Base-by-base conservation (phyloP, 2,888 invertebrate species). In the Gastrophysa polygoni region DNA sequence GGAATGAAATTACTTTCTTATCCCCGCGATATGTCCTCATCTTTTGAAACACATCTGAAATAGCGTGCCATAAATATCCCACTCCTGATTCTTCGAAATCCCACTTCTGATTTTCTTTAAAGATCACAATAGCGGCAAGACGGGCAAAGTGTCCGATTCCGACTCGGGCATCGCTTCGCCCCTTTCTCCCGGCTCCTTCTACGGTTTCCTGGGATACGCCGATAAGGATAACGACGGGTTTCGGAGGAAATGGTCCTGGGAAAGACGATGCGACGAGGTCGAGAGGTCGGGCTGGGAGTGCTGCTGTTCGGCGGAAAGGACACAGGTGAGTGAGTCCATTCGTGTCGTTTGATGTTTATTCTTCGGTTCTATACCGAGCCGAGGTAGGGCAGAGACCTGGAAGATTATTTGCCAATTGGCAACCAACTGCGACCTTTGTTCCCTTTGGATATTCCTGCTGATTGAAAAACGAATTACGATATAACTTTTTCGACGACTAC, bases 111-210 rank as follows among this genome's bases (percentile, higher is more conserved):
- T 54, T 28, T 51, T 58, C 6, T n/a, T 14, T 38, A 29, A 60
- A 64, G 71, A 69, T n/a, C 52, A 62, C 57, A 68, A 66, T 44
- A 49, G 57, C 57, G 34, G 50, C 32, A 75, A 73, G 69, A 71
- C 74, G 61, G 79, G 78, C 20, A 80, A 80, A 73, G 73, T 79
- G 63, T 81, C 81, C 20, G 82, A 82, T 70, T 76, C 80, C 18
- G 82, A 82, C 76, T 81, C 81, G 34, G 82, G 82, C 47, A 82
- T 82, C 47, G 81, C 81, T 3, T 82, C 82, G 38, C 81, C 82
- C 4, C 74, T 81, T 18, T 81, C 81, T 24, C 82, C 82, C 20
- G 75, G 77, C 3, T 78, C 80, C 18, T 68, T 77, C 3, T 78
- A 79, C 67, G 77, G 78, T 38, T 77, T 79, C 67, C 68, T 76